Conservation (phyloP, 1,140 invertebrate genomes). For the Phenacoccus solenopsis region DNA sequence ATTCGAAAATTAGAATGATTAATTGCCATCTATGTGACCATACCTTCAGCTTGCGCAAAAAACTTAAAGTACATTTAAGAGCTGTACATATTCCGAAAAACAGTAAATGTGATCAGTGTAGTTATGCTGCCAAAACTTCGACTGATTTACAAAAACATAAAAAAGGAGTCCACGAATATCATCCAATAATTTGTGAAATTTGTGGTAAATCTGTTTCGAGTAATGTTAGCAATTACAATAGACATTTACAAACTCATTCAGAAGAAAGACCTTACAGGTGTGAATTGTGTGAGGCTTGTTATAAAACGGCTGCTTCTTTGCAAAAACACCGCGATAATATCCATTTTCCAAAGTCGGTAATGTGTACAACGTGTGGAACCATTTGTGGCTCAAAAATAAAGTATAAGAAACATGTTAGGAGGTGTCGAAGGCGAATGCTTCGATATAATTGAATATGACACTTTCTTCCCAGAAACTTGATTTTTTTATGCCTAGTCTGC, state of each 20-base stretch:
- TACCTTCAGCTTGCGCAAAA: neutral
- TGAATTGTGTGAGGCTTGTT: neutral
- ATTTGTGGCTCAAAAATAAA: neutral
- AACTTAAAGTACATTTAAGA: neutral
- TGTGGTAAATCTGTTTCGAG: neutral
- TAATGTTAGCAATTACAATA: neutral
- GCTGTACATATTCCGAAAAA: neutral
- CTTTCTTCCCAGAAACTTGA: too few relatives aligned
- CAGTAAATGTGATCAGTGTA: neutral
- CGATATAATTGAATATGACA: neutral
- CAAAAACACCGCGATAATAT: neutral
- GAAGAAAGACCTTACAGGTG: neutral
- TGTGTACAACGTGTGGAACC: neutral
- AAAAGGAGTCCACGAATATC: neutral
- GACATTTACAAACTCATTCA: neutral
- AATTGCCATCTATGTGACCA: slow-evolving; percentile 5
- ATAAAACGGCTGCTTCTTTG: neutral
- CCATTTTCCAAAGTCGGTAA: neutral
- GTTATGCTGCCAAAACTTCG: neutral
- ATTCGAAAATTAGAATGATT: neutral
- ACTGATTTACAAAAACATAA: neutral
- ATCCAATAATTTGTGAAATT: neutral
- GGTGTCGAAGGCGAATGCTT: neutral
- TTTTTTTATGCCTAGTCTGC: too few relatives aligned
- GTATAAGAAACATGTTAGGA: neutral